Evolutionary conservation across 2,113 vertebrate species (phyloP), one percentile per base, ranked within the genome.

Genomic region (Calidris pugnax): DNA sequence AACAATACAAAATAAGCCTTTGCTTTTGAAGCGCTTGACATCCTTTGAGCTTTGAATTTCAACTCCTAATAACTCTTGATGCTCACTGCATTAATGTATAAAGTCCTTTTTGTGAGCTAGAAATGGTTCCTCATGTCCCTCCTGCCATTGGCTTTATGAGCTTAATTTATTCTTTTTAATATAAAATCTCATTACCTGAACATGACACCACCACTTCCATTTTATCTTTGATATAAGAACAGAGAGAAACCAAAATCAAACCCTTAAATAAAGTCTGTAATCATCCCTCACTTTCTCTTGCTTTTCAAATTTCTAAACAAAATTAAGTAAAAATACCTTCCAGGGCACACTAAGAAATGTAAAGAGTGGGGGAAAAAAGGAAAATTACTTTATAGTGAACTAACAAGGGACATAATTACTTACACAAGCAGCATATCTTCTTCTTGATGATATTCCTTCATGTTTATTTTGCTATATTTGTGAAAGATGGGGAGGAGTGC

Each of bases 91-190:
- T 97, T 97, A 97, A 97, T 96, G 97, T 97, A 94, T 92, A 93
- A 97, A 95, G 92, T 93, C 96, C 96, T 97, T 95, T 97, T 96
- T 88, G 79, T 89, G 96, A 97, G 96, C 57, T 92, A 64, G 92
- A 80, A 97, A 95, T 77, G 50, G 97, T 95, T 97, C 96, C 64
- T 79, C 97, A 94, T 92, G 87, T 97, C 94, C 97, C 97, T 97
- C 95, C 97, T 93, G 93, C 96, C 97, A 97, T 60, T 91, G 67
- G 94, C 80, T 98, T 98, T 97, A 98, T 98, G 95, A 98, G 97
- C 98, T 98, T 98, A 98, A 98, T 98, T 98, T 98, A 98, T 98
- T 98, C 98, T 98, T 98, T 98, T 98, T 98, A 98, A 98, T 98
- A 98, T 98, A 98, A 98, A 98, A 98, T 98, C 98, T 98, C 98